Evolutionary conservation across 2,888 invertebrate species (phyloP), one percentile per base, ranked within the genome.

Genomic region (Cephus nigrinus): DNA sequence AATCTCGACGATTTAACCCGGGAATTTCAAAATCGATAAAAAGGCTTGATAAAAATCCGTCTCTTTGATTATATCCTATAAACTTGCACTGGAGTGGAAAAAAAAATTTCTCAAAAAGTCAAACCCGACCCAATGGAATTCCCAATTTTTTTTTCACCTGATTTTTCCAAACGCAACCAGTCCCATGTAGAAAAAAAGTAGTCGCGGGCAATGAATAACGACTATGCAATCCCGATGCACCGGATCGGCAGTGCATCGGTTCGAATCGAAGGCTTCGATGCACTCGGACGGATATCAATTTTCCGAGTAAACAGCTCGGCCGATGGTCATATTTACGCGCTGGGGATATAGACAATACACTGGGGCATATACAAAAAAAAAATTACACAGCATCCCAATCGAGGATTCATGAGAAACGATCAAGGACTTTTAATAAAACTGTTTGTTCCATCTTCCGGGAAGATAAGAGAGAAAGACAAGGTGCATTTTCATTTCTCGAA

Each of bases 281-380:
- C 75, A 78, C 79, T 81, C 80, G 81, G 55, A 69, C 81, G 79
- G 79, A 79, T 82, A 85, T 84, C 81, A 81, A 84, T 82, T 81
- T 81, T 78, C 81, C 83, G 77, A 80, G 81, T 79, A 83, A 82
- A 82, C 79, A 80, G 74, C 71, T 32, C 31, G 71, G 15, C 71
- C 32, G 23, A 55, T 55, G 23, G 55, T 55, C 55, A 55, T 55
- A 55, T 55, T 23, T 55, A 55, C 15, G 55, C 2, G 2, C 23
- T 9, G 5, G 55, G 0, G 5, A 55, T 55, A 55, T 55, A 23
- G 55, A 55, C 55, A 55, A 55, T 55, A 9, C 23, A 55, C 55
- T 23, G 40, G 40, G 23, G 40, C 12, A 40, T 15, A 40, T 23
- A 40, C 1, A 55, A 2, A 9, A 15, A 40, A 4, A 55, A 36